phyloP scores from a whole-genome alignment of 2,113 vertebrate species.

The Tinamus guttatus region DNA sequence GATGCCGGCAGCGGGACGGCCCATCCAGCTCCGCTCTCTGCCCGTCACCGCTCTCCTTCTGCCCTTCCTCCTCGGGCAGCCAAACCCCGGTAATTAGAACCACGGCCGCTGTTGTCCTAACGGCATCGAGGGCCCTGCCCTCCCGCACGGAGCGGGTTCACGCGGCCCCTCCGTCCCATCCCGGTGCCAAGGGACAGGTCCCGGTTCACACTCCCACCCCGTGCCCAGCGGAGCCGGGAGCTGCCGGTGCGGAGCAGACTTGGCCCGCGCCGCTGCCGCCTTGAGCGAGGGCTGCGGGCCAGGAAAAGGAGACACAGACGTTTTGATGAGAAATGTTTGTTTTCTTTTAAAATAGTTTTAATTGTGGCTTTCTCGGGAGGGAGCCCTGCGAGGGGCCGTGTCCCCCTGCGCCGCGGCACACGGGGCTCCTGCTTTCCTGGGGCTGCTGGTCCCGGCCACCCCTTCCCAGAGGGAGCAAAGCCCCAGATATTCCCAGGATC shows the following conservation, averaged over 20 bases:
- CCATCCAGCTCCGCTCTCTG: neutral
- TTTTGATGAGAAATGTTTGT: constrained; percentile 21
- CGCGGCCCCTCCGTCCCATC: too few species aligned
- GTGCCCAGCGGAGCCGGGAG: neutral
- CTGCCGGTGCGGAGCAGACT: neutral
- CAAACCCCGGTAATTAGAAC: neutral
- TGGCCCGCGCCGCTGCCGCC: neutral
- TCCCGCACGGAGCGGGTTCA: too few species aligned
- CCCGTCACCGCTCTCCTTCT: neutral
- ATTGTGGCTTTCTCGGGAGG: constrained; percentile 13
- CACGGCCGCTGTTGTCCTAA: neutral
- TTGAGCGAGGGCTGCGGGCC: neutral
- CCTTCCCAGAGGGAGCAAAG: rapidly evolving
- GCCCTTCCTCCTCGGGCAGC: neutral
- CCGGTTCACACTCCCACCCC: neutral
- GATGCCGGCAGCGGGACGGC: rapidly evolving
- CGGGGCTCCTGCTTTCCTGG: too few species aligned
- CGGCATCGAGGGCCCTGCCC: neutral
- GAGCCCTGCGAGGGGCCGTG: neutral
- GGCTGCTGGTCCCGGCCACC: too few species aligned
- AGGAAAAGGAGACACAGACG: neutral
- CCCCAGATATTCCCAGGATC: neutral
- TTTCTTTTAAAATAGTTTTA: constrained; percentile 42
- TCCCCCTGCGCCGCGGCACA: neutral
- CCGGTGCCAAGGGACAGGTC: too few species aligned